Base-by-base conservation (phyloP, 1,140 invertebrate genomes). In the Pseudomyrmex concolor region DNA sequence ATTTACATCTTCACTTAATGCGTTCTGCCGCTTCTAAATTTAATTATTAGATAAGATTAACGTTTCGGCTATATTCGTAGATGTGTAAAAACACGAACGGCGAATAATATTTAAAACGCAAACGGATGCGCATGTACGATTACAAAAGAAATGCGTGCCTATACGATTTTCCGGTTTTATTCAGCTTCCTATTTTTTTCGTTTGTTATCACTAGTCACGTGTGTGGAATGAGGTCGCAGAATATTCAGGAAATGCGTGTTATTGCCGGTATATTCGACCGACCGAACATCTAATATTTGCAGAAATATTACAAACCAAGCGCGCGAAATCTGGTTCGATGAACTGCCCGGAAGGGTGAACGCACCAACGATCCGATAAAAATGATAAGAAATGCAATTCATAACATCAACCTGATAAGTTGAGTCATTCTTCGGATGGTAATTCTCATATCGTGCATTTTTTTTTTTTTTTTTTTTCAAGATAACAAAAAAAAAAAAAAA, bases 321-420 rank as follows among this genome's bases (percentile, higher is more conserved):
- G 55, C 54, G 80, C 60, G 63, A 87, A 89, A 88, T 81, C 74
- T 84, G 74, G 87, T 86, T 86, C 88, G 86, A 89, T 73, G 85
- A 89, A 89, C 84, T 34, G 70, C n/a, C 12, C 15, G n/a, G 45
- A 43, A 55, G 87, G 82, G 85, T 87, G 71, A 89, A 89, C 9
- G 84, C 17, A 84, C 87, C 72, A 59, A 60, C 85, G 50, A 64
- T 43, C 72, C 82, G 88, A 89, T 89, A 86, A 89, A 86, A 86
- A 60, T 83, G 87, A 89, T 89, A 89, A 86, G 81, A 83, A 78
- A 83, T 43, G 81, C 84, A 84, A 89, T 86, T 89, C 84, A 81
- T 89, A 89, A 84, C 81, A 83, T 81, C 74, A 25, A 70, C 50
- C 64, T 48, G 87, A 88, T 83, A 88, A 88, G 87, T 78, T 86